Evolutionary conservation across 2,888 invertebrate species (phyloP), one percentile per base, ranked within the genome.

Genomic region (Andrena minutula): DNA sequence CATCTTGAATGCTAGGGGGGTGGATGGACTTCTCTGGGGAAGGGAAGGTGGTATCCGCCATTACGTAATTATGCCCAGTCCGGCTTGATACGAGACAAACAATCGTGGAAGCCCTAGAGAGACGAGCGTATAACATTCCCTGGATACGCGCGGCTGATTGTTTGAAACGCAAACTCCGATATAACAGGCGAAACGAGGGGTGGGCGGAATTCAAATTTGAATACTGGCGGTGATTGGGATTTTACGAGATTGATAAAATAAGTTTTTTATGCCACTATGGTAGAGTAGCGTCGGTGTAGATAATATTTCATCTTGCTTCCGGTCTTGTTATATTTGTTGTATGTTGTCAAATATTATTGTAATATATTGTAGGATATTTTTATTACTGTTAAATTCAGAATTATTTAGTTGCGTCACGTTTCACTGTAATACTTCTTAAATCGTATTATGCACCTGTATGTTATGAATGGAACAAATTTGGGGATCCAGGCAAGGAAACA

Each of bases 21-120:
- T 26, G 66, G 69, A 51, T 70, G 69, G 70, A 35, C 71, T 75
- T 63, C 61, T 49, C 32, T 20, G 28, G 75, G 74, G 60, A 51
- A 60, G 61, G 66, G 77, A 84, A 78, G 76, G 71, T 75, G 82
- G 78, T 65, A 80, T 51, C 75, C 80, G 81, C 86, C 87, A 88
- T 91, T 91, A 90, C 83, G 89, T 90, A 90, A 91, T 92, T 92
- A 91, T 88, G 85, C 82, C 78, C 82, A 89, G 89, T 90, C 85
- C 86, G 78, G 86, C 85, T 89, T 86, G 87, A 89, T 86, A 83
- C 84, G 75, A 88, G 85, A 84, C 89, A 88, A 91, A 89, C 86
- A 84, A 83, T 82, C 85, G 81, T 75, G 85, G 82, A 86, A 86
- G 75, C 84, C 66, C 58, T 30, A 4, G 16, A 53, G 30, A 8